These are phyloP conservation scores for Macrobrachium rosenbergii DNA, from an alignment of 1,140 invertebrate species.

Conservation along the genomic window DNA sequence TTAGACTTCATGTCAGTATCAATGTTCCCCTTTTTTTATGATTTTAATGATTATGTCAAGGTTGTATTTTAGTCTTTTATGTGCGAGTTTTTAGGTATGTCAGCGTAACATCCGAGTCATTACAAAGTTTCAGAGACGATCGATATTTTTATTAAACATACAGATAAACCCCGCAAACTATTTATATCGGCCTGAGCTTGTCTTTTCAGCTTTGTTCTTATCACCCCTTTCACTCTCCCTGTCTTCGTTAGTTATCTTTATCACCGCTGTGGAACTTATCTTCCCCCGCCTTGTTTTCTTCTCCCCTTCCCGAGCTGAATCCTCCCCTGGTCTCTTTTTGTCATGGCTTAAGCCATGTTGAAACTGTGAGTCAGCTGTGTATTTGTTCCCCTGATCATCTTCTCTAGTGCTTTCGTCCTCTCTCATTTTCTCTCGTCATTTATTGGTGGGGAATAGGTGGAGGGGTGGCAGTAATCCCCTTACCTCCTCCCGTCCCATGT, in stretches of 20 bases:
- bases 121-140: too few species aligned
- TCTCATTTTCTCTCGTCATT: not conserved
- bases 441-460: not conserved
- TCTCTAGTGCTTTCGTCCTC: not conserved
- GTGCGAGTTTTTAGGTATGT: too few species aligned
- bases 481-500: constrained; percentile 9
- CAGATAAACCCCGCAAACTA: not conserved
- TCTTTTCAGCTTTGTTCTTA: not conserved
- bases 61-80: too few species aligned
- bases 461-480: constrained; percentile 7
- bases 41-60: too few species aligned
- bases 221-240: constrained; percentile 11
- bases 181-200: not conserved
- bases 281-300: not conserved
- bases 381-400: constrained; percentile 14
- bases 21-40: too few species aligned
- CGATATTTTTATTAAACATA: too few species aligned
- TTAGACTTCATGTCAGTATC: too few species aligned
- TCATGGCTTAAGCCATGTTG: not conserved
- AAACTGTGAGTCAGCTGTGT: constrained; percentile 35
- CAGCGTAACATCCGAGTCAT: too few species aligned
- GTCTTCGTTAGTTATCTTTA: constrained; percentile 4
- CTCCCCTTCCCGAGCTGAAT: not conserved
- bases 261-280: not conserved
- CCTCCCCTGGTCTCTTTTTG: constrained; percentile 4